Evolutionary conservation across 2,113 vertebrate genomes (phyloP), one percentile per base, ranked within the genome.

Genomic region (Catharus bicknelli): DNA sequence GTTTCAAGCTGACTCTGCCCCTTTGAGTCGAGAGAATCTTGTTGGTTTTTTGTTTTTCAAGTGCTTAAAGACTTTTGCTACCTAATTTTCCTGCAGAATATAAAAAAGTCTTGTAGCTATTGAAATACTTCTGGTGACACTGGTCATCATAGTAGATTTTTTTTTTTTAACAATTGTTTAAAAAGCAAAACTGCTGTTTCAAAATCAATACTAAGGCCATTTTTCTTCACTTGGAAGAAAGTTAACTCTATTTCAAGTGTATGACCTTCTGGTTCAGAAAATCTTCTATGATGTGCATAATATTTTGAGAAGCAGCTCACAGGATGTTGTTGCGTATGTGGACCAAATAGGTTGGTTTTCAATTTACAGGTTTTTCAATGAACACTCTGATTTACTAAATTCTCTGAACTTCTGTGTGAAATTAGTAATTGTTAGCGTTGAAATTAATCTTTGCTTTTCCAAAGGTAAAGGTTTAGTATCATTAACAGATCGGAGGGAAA

Each of bases 1-100:
- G 10, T 88, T 66, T 92, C 36, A 73, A 79, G 92, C 66, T 96
- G 94, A 92, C 86, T 91, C 47, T 88, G 42, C 26, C 74, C 45
- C 80, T 94, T 96, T 67, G 42, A 78, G 34, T 57, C 63, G 32
- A 45, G 19, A 53, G 25, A 36, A 63, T 81, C 23, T 45, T 68
- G 9, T 19, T 83, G 16, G 0, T 25, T 5, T 9, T 25, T 48
- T 22, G 0, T 17, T 38, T 43, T 57, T 34, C 9, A 68, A 64
- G 25, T 78, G 32, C 16, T 92, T 78, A 19, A 30, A 77, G 23
- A 61, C n/a, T 82, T 62, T 54, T 81, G 57, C 23, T 86, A 53
- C 20, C 16, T 83, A 17, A 25, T 61, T 57, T 73, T 85, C 17
- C 16, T 85, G 79, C 66, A 88, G 16, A 79, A 53, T 85, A 2